phyloP scores from a whole-genome alignment of 2,888 invertebrate genomes.

The Digitonthophagus gazella region DNA sequence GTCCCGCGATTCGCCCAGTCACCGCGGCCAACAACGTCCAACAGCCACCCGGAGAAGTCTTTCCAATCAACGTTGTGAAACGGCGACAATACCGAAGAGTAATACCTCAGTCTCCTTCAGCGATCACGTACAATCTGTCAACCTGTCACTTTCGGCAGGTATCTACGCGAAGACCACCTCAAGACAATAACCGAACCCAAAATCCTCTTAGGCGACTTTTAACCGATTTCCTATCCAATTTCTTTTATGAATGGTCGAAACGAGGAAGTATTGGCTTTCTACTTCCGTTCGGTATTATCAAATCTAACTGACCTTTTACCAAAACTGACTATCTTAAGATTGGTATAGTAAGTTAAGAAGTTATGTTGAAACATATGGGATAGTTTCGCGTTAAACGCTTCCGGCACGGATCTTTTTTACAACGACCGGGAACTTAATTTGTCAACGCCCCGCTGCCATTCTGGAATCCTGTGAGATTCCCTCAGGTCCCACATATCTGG shows the following conservation, averaged over 20 bases:
- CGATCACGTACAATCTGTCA: not conserved
- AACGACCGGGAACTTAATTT: constrained; percentile 34
- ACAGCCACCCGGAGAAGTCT: not conserved
- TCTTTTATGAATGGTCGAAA: not conserved
- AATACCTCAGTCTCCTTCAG: not conserved
- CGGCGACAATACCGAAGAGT: not conserved
- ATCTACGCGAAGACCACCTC: not conserved
- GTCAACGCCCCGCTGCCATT: constrained; percentile 32
- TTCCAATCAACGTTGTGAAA: not conserved
- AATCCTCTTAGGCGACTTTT: not conserved
- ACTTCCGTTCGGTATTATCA: too few relatives aligned
- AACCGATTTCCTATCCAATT: not conserved
- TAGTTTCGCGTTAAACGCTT: constrained; percentile 7
- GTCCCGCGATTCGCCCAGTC: constrained; percentile 35
- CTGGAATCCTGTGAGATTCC: constrained; percentile 21
- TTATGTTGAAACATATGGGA: not conserved
- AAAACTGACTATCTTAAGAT: too few relatives aligned
- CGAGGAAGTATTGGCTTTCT: not conserved
- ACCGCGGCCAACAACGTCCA: constrained; percentile 19
- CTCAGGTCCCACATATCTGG: constrained; percentile 29
- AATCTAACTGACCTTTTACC: too few relatives aligned
- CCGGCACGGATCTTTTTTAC: constrained; percentile 23
- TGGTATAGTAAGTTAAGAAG: too few relatives aligned
- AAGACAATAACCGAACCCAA: not conserved
- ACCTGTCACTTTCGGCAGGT: not conserved